Conservation (phyloP, 1,140 invertebrate genomes). For the Leptinotarsa texana region DNA sequence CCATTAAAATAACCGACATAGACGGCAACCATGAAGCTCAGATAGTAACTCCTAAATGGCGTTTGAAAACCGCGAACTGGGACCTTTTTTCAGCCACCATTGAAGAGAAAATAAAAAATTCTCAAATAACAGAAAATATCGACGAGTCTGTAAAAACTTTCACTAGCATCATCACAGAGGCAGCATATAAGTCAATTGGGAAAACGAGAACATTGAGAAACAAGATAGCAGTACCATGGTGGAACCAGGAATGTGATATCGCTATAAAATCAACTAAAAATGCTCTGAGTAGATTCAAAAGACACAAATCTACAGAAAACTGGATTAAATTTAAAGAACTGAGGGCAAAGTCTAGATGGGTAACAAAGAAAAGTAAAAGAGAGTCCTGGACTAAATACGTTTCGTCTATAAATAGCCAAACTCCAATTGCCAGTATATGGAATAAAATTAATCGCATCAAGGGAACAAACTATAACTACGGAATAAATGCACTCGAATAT, state of each 20-base stretch:
- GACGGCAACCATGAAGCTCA: neutral
- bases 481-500: neutral
- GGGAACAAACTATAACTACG: neutral
- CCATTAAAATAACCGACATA: neutral
- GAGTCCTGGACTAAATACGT: conserved; percentile 1
- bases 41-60: neutral
- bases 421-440: neutral
- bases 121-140: neutral
- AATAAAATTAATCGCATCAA: conserved; percentile 2
- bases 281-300: neutral
- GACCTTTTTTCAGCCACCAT: neutral
- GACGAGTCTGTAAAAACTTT: neutral
- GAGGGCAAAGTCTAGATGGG: neutral
- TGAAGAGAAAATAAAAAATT: neutral
- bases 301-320: neutral
- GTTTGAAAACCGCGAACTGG: neutral
- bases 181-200: neutral
- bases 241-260: neutral
- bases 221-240: neutral
- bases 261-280: neutral
- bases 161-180: neutral
- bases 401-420: neutral
- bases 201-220: neutral
- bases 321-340: neutral
- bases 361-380: neutral